These are phyloP conservation scores for Mus minutoides DNA, from an alignment of 2,797 vertebrate genomes.

Conservation along the genomic window DNA sequence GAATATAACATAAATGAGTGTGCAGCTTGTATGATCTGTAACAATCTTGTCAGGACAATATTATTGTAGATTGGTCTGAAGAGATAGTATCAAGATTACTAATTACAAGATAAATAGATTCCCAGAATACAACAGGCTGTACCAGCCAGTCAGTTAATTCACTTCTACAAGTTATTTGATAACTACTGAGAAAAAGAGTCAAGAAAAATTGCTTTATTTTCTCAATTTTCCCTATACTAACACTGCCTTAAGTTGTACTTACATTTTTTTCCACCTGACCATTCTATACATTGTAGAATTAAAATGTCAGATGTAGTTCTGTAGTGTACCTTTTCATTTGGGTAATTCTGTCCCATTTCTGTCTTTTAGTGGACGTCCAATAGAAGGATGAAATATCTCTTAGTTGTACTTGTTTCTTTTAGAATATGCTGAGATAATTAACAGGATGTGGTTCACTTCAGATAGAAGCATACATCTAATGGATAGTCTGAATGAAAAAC, in stretches of 20 bases:
- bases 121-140: neutral
- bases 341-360: neutral
- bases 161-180: slow-evolving; percentile 14
- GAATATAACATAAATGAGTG: slow-evolving; percentile 54
- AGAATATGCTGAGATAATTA: neutral
- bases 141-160: neutral
- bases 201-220: neutral
- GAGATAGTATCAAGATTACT: slow-evolving; percentile 33
- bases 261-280: neutral
- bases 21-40: slow-evolving; percentile 11
- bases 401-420: slow-evolving; percentile 50
- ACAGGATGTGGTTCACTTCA: slow-evolving; percentile 1
- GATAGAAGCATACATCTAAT: slow-evolving; percentile 13
- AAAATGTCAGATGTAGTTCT: slow-evolving; percentile 36
- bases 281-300: slow-evolving; percentile 43
- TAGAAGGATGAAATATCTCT: slow-evolving; percentile 1
- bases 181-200: slow-evolving; percentile 20
- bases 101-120: neutral
- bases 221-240: neutral
- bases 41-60: slow-evolving; percentile 27
- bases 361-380: neutral
- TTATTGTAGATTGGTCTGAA: slow-evolving; percentile 17
- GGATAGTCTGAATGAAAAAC: neutral
- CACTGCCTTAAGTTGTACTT: slow-evolving; percentile 21
- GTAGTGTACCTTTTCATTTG: neutral